A percentile compares a stretch with the other conserved stretches of the same genome.
Evolutionary conservation across 2,888 invertebrate genomes (phyloP).

Genomic region (Barypeithes pellucidus): DNA sequence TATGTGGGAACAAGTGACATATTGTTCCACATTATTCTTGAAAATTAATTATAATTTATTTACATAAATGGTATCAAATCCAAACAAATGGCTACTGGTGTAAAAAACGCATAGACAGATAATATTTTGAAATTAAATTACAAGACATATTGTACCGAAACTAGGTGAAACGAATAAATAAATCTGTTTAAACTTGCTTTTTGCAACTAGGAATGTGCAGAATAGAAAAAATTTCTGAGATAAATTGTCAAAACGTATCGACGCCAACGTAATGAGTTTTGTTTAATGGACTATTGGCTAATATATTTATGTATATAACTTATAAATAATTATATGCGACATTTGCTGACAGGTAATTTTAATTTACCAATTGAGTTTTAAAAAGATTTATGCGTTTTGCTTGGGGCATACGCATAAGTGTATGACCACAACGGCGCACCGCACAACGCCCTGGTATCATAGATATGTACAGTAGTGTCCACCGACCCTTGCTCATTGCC

Average conservation of each 20-base stretch:
- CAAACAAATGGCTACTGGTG: constrained; percentile 5
- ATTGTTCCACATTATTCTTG: neutral
- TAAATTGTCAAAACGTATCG: neutral
- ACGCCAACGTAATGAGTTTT: constrained; percentile 17
- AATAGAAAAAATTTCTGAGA: neutral
- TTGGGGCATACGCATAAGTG: too few species aligned
- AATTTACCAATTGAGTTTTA: too few species aligned
- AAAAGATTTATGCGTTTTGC: too few species aligned
- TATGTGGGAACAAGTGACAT: neutral
- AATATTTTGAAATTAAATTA: constrained; percentile 27
- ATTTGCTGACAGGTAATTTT: too few species aligned
- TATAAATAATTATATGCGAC: neutral
- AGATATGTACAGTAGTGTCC: too few species aligned
- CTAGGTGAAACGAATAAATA: constrained; percentile 31
- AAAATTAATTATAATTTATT: constrained; percentile 4
- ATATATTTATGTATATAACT: neutral
- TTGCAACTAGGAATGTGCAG: neutral
- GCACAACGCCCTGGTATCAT: too few species aligned
- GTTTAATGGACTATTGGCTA: neutral
- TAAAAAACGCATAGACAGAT: neutral
- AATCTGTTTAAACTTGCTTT: constrained; percentile 30
- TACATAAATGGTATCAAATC: constrained; percentile 18
- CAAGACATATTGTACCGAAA: constrained; percentile 31
- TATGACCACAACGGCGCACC: too few species aligned
- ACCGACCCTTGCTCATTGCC: too few species aligned